Evolutionary conservation across 2,113 vertebrate species (phyloP).

Genomic region (Gallinago jamesoni): DNA sequence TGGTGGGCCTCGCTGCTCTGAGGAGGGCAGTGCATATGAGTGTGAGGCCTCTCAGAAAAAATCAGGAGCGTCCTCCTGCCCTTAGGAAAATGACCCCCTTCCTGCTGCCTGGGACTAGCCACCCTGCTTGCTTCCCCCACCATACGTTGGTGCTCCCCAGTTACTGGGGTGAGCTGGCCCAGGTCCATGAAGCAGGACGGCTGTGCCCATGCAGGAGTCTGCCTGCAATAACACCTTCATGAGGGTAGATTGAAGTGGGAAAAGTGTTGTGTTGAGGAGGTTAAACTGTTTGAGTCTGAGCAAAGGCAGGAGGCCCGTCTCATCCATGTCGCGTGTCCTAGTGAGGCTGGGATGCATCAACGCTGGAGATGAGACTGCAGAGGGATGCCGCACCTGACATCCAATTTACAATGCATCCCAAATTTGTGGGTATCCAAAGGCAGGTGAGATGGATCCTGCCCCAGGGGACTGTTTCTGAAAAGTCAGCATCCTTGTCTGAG

Average conservation of each 20-base stretch:
- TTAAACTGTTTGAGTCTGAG: background rate
- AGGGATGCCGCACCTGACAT: background rate
- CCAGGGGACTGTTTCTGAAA: background rate
- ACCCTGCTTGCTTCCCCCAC: rapidly evolving
- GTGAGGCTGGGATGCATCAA: rapidly evolving
- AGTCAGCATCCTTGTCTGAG: background rate
- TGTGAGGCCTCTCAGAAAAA: background rate
- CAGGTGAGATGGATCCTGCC: background rate
- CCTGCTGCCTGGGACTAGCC: background rate
- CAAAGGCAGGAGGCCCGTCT: background rate
- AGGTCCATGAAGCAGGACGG: background rate
- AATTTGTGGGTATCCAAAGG: background rate
- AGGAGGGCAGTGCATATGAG: background rate
- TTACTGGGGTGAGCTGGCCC: background rate
- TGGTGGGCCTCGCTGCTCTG: rapidly evolving
- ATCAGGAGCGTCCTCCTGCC: background rate
- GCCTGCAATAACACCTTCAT: background rate
- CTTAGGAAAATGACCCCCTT: background rate
- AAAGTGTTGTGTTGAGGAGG: background rate
- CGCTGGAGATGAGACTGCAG: rapidly evolving
- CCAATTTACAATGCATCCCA: background rate
- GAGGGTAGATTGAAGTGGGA: background rate
- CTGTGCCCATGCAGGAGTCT: rapidly evolving
- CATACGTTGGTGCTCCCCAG: background rate
- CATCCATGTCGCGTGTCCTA: background rate